phyloP scores from a whole-genome alignment of 1,140 invertebrate species.

The Bactericera cockerelli region DNA sequence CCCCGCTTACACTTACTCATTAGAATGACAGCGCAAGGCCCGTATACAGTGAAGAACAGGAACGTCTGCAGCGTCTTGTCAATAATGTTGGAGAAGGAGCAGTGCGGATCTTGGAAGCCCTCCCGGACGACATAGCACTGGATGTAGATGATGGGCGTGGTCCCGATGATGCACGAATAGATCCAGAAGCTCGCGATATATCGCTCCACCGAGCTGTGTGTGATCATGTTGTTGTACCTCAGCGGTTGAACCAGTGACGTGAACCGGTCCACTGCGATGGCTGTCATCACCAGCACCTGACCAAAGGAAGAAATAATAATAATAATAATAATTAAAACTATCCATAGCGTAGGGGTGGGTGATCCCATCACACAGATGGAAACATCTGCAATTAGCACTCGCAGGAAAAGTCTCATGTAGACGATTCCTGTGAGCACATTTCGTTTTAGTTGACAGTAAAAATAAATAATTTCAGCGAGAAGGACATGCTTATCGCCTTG shows the following conservation, averaged over 20 bases:
- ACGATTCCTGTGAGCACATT: too few relatives aligned
- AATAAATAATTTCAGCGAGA: too few relatives aligned
- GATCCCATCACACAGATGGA: too few relatives aligned
- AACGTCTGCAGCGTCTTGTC: conserved; percentile 30
- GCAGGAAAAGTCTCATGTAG: too few relatives aligned
- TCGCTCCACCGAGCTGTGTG: conserved; percentile 39
- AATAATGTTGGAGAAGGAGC: conserved; percentile 31
- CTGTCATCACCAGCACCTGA: conserved; percentile 36
- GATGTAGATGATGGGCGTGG: conserved; percentile 36
- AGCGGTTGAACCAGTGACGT: conserved; percentile 45
- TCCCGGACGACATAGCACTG: conserved; percentile 20
- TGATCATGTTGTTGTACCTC: conserved; percentile 44
- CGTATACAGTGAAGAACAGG: conserved; percentile 38
- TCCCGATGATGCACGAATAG: conserved; percentile 38
- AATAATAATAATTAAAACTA: conserved; percentile 36
- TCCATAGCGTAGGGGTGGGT: too few relatives aligned
- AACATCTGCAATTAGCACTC: too few relatives aligned
- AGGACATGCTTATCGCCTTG: too few relatives aligned
- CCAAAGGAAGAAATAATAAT: conserved; percentile 41
- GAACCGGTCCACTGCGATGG: conserved; percentile 47
- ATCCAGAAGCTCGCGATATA: conserved; percentile 43
- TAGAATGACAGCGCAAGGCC: conserved; percentile 32
- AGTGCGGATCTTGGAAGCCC: conserved; percentile 24
- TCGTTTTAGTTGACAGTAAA: too few relatives aligned
- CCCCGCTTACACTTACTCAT: conserved; percentile 14